Evolutionary conservation across 1,140 invertebrate genomes (phyloP), one percentile per base, ranked within the genome.

Genomic region (Camponotus floridanus): DNA sequence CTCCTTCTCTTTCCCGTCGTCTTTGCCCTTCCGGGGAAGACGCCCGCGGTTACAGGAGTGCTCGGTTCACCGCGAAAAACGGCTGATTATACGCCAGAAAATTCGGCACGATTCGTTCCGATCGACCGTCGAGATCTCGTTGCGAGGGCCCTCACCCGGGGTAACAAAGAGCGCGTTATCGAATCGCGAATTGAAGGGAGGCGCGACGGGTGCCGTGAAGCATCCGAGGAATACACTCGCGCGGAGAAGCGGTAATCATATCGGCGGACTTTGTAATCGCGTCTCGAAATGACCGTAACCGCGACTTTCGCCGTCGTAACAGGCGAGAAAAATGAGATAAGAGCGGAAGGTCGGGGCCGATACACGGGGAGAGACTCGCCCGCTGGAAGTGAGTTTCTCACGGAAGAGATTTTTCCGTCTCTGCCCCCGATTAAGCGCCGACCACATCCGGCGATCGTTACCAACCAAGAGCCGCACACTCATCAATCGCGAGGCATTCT

Each of bases 381-480:
- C n/a, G 31, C 62, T 55, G 64, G 42, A 88, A 85, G 84, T 67
- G 81, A 90, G 86, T 93, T 94, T 95, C 94, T 95, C 94, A 95
- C 94, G 94, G 94, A 94, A 94, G 93, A 93, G 87, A 94, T 91
- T 94, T 94, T 94, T 94, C 91, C 92, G 88, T 89, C 88, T 91
- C 88, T 91, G 90, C 91, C 91, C 71, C 89, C 92, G 94, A 94
- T 94, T 94, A 94, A 94, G 92, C 90, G 88, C 85, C 85, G 92
- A 95, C 94, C 94, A 94, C 94, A 95, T 95, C 94, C 94, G 93
- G 92, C 90, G 93, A 92, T 94, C 94, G 92, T 93, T 94, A 94
- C 91, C 48, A 91, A 90, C 91, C 87, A 86, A 89, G 91, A 88
- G 87, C 51, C 90, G 80, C 79, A 84, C 85, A 83, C 88, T 90